These are phyloP conservation scores for Aeoliscus strigatus DNA, from an alignment of 2,797 vertebrate genomes.

Conservation along the genomic window DNA sequence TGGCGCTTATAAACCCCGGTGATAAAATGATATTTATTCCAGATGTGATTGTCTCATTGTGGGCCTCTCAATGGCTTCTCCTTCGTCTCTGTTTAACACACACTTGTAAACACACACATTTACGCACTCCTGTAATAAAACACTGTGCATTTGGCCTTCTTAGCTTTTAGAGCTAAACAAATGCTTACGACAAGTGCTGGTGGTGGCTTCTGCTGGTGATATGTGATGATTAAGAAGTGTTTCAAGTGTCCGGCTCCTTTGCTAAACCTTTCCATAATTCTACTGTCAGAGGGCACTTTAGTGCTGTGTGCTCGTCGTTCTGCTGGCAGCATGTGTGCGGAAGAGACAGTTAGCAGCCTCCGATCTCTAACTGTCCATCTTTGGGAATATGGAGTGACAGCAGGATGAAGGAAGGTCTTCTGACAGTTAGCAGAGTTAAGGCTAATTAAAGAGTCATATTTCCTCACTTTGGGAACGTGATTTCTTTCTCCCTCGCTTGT, in stretches of 20 bases:
- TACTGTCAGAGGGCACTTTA: slow-evolving; percentile 36
- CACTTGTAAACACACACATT: slow-evolving; percentile 13
- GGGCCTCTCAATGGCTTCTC: slow-evolving; percentile 11
- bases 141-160: too few species aligned
- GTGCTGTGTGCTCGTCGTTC: too few species aligned
- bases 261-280: slow-evolving; percentile 47
- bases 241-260: slow-evolving; percentile 42
- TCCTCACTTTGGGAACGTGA: too few species aligned
- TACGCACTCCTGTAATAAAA: slow-evolving; percentile 16
- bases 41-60: slow-evolving; percentile 56
- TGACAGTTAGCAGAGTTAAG: too few species aligned
- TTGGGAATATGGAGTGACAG: too few species aligned
- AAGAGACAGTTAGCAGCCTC: too few species aligned
- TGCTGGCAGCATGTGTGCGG: too few species aligned
- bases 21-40: slow-evolving; percentile 69
- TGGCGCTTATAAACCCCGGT: slow-evolving; percentile 52
- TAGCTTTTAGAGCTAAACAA: too few species aligned
- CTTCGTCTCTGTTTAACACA: slow-evolving; percentile 35
- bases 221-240: slow-evolving; percentile 45
- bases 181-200: slow-evolving; percentile 47
- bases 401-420: too few species aligned
- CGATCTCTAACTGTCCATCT: too few species aligned
- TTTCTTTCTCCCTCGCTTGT: too few species aligned
- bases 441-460: too few species aligned
- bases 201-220: slow-evolving; percentile 44